A percentile compares a stretch with the other conserved stretches of the same genome.
phyloP scores from a whole-genome alignment of 2,113 vertebrate species.

The Silurus meridionalis region DNA sequence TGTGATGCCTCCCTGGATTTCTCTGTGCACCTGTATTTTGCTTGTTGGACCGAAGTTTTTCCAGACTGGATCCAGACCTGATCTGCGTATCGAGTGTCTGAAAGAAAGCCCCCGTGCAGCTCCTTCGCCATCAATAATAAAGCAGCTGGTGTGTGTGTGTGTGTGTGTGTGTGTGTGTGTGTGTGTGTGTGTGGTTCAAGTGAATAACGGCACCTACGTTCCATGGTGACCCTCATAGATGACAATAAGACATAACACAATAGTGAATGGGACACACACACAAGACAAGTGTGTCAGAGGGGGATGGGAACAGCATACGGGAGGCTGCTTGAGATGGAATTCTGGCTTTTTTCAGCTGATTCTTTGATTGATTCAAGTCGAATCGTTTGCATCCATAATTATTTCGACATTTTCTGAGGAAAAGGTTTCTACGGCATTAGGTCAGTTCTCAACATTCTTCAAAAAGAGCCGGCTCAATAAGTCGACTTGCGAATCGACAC shows the following conservation, averaged over 20 bases:
- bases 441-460: neutral
- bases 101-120: neutral
- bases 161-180: too few species aligned
- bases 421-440: neutral
- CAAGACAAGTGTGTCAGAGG: neutral
- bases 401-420: neutral
- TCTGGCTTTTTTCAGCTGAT: neutral
- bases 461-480: neutral
- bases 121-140: neutral
- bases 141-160: conserved; percentile 15
- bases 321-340: neutral
- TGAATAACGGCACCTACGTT: neutral
- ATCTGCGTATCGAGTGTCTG: neutral
- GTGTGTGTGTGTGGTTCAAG: neutral
- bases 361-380: too few species aligned
- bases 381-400: too few species aligned
- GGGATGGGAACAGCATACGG: neutral
- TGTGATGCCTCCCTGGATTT: neutral
- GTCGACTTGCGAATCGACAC: neutral
- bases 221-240: conserved; percentile 29
- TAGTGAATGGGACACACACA: neutral
- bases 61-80: neutral
- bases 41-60: neutral
- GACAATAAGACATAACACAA: conserved; percentile 21
- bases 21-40: neutral